Base-by-base conservation (phyloP, 1,140 invertebrate species). In the Drosophila seguyi region DNA sequence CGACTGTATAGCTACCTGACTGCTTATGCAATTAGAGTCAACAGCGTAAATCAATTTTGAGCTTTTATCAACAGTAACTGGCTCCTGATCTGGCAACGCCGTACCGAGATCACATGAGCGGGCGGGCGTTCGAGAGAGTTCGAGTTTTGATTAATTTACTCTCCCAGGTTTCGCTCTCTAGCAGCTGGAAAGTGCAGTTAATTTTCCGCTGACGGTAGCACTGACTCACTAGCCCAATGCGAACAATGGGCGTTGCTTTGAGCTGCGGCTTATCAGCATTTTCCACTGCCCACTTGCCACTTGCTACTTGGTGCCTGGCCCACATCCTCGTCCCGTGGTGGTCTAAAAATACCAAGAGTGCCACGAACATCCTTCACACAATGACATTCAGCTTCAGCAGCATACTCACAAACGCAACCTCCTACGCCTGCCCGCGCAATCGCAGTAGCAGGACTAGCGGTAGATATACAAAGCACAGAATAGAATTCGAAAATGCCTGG, bases 11-110 rank as follows among this genome's bases (percentile, higher is more conserved):
- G 71, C 60, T 83, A 88, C 53, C 66, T 62, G 45, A 34, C 5
- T 29, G 50, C 45, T 88, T 90, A 79, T 85, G 81, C 62, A 88
- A 88, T 81, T 52, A 62, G 41, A 77, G 63, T 81, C 61, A 85
- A 84, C 59, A 81, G 45, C 67, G 79, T 83, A 83, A 87, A 73
- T 88, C 53, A 78, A 65, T 74, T 78, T 77, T 10, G 6, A 52
- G 52, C 16, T 42, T 76, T 67, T 76, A 56, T 67, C 62, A 68
- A 42, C 34, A 41, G 29, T 67, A 20, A 56, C 27, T 44, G 44
- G 10, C 18, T n/a, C 27, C 22, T 38, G 41, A 44, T 68, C 73
- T 77, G 69, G 69, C 69, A 72, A 72, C 67, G 53, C 55, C 38
- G 39, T 11, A 6, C n/a, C 18, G 58, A 50, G 74, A 77, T 77